Conservation (phyloP, 1,140 invertebrate genomes). For the Planococcus citri region DNA sequence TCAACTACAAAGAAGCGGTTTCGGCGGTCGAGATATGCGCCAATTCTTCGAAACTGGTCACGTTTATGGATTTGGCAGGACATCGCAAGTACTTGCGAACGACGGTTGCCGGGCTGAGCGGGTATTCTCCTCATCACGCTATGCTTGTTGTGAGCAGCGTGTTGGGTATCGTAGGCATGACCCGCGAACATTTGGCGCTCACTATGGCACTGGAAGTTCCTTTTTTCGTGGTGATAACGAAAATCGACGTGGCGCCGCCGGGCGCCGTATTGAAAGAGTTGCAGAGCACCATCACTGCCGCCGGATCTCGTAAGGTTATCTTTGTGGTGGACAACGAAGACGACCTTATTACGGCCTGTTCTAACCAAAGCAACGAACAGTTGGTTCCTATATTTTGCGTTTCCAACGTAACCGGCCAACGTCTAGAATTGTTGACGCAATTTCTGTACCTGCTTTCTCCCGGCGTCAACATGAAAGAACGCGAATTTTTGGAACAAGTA, state of each 20-base stretch:
- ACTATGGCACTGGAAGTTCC: conserved; percentile 74
- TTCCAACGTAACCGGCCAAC: conserved; percentile 86
- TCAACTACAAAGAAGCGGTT: conserved; percentile 82
- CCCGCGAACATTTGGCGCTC: conserved; percentile 71
- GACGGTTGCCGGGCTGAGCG: conserved; percentile 70
- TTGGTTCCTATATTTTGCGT: conserved; percentile 81
- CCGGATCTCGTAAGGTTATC: conserved; percentile 53
- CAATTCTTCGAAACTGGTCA: conserved; percentile 76
- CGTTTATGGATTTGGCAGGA: conserved; percentile 91
- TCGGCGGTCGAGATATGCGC: conserved; percentile 92
- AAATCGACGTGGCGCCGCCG: conserved; percentile 60
- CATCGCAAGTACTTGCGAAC: conserved; percentile 93
- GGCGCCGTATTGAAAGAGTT: conserved; percentile 46
- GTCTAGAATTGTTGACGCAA: conserved; percentile 62
- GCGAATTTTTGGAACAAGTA: conserved; percentile 54
- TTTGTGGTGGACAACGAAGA: conserved; percentile 47
- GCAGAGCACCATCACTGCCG: conserved; percentile 45
- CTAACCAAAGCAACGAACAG: conserved; percentile 45
- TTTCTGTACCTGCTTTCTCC: conserved; percentile 65
- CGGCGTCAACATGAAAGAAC: conserved; percentile 50
- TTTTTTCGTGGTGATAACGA: conserved; percentile 80
- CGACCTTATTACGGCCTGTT: conserved; percentile 55
- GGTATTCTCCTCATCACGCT: conserved; percentile 88
- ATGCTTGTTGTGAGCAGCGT: conserved; percentile 71
- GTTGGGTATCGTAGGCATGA: conserved; percentile 53